Base-by-base conservation (phyloP, 1,140 invertebrate species). In the Drosophila suzukii region DNA sequence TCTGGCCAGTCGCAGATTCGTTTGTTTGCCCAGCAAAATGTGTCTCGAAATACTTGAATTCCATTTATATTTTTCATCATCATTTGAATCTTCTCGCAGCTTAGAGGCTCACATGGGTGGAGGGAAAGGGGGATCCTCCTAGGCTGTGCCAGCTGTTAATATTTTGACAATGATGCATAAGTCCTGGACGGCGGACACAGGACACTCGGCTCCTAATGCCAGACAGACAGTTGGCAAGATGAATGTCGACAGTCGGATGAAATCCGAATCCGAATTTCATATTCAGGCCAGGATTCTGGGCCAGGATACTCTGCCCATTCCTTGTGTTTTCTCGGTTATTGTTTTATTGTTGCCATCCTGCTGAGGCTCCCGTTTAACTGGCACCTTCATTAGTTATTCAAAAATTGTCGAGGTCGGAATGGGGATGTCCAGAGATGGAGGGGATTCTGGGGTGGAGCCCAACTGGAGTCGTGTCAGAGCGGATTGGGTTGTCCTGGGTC, bases 161-260 rank as follows among this genome's bases (percentile, higher is more conserved):
- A 88, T 88, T 88, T 88, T 89, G 83, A 89, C 83, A 88, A 88
- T 88, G 83, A 88, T 78, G 84, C 83, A 88, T 77, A 83, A 88
- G 83, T 88, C 75, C 71, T 60, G 70, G 83, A 82, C 70, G 73
- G 43, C 44, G 53, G 78, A 56, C 78, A 47, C 41, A 38, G 44
- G 58, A 46, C 55, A 49, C 71, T 65, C 43, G 36, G 38, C 66
- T 73, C 61, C 81, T 83, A 83, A 80, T 84, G 82, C 78, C 77
- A 71, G 80, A 86, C 82, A 83, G 78, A 86, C 78, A 82, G 75
- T 88, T 88, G 79, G 38, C 76, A 88, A 83, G 83, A 88, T 88
- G 84, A 89, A 88, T 88, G 84, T 83, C 84, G 83, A 88, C 84
- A 88, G 84, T 88, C 75, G 68, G 76, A 77, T 65, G 83, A 74